Percentiles rank a stretch among this genome's conserved stretches.
Conservation (phyloP, 2,888 invertebrate genomes). For the Crossocerus cetratus region DNA sequence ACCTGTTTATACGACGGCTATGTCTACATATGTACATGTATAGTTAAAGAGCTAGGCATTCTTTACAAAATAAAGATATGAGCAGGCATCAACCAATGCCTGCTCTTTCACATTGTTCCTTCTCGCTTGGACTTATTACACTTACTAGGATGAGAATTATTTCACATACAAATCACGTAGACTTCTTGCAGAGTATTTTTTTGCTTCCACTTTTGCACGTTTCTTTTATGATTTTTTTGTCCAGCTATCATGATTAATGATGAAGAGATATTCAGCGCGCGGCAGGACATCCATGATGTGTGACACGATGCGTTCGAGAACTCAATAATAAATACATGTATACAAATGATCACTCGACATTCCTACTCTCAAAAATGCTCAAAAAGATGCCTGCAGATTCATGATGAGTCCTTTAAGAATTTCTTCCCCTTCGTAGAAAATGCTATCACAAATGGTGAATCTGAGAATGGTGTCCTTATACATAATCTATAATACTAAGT, state of each 20-base stretch:
- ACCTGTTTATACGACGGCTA: conserved; percentile 5
- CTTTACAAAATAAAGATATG: conserved; percentile 24
- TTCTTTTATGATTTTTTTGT: too few species aligned
- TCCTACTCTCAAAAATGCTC: conserved; percentile 27
- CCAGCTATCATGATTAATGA: conserved; percentile 4
- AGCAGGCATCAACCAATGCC: background rate
- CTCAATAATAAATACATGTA: conserved; percentile 18
- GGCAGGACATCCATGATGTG: conserved; percentile 12
- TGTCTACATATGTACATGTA: conserved; percentile 4
- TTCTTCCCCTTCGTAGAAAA: conserved; percentile 41
- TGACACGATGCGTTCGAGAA: conserved; percentile 1
- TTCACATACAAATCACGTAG: conserved; percentile 15
- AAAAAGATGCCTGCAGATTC: conserved; percentile 18
- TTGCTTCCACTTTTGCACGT: background rate
- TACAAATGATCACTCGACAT: conserved; percentile 14
- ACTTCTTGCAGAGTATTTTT: conserved; percentile 21
- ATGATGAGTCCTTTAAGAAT: conserved; percentile 24
- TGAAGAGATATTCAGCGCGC: conserved; percentile 8
- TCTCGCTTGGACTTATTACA: conserved; percentile 6
- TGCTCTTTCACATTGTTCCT: conserved; percentile 7
- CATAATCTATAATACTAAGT: conserved; percentile 30
- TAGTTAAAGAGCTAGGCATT: conserved; percentile 17
- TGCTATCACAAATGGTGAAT: conserved; percentile 42
- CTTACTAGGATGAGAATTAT: conserved; percentile 1
- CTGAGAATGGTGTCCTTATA: conserved; percentile 29